Conservation (phyloP, 37 sponge, comb jelly and placozoan genomes). For the Halichondria panicea region DNA sequence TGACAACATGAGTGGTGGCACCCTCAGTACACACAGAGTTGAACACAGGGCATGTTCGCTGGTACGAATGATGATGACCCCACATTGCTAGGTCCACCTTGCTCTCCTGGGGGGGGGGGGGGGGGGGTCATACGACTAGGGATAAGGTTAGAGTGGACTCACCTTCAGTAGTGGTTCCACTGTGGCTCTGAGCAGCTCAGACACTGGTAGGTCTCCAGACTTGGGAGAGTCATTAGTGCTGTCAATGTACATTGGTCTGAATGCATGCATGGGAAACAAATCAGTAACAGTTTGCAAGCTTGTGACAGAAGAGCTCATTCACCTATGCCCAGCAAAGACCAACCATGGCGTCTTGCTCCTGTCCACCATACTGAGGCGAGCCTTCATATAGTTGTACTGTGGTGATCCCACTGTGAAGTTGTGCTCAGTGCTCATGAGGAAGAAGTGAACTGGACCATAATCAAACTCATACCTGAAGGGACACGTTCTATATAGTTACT, state of each 20-base stretch:
- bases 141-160: not conserved
- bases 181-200: conserved; percentile 15
- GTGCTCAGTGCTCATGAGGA: conserved; percentile 73
- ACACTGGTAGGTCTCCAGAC: conserved; percentile 36
- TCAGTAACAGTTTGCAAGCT: not conserved
- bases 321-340: conserved; percentile 61
- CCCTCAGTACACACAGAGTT: not conserved
- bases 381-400: conserved; percentile 45
- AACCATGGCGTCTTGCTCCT: conserved; percentile 66
- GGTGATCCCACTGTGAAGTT: conserved; percentile 25
- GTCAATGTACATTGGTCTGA: conserved; percentile 72
- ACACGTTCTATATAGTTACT: not conserved
- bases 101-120: conserved; percentile 7
- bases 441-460: conserved; percentile 53
- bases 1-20: conserved; percentile 9
- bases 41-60: conserved; percentile 61
- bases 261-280: not conserved
- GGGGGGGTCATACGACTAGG: too few relatives aligned
- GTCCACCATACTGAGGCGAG: conserved; percentile 41
- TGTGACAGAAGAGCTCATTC: not conserved
- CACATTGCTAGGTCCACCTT: conserved; percentile 57
- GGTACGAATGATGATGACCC: conserved; percentile 74
- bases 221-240: conserved; percentile 15
- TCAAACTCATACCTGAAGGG: conserved; percentile 43
- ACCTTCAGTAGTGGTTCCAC: conserved; percentile 71